phyloP scores from a whole-genome alignment of 2,113 vertebrate genomes.

The Equus przewalskii region DNA sequence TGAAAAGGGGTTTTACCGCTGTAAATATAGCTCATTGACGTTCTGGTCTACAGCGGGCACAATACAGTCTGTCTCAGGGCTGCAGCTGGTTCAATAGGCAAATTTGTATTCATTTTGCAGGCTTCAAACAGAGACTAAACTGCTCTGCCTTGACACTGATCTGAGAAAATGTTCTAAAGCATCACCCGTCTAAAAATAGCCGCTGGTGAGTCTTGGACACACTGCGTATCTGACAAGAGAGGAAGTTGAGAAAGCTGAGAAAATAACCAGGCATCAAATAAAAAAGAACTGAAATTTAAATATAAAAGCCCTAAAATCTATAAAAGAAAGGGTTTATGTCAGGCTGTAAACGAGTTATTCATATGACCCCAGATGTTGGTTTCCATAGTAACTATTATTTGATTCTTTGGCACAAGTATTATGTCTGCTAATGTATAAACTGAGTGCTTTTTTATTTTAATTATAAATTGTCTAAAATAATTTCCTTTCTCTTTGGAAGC shows the following conservation, averaged over 20 bases:
- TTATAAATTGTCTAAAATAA: neutral
- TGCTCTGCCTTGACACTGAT: slow-evolving; percentile 5
- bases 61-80: neutral
- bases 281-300: neutral
- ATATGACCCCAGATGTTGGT: neutral
- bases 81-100: neutral
- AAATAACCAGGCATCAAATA: fast-evolving
- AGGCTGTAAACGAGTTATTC: neutral
- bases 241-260: neutral
- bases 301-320: neutral
- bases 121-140: neutral
- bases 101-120: neutral
- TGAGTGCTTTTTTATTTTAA: neutral
- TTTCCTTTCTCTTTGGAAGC: neutral
- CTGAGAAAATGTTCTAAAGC: slow-evolving; percentile 15
- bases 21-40: neutral
- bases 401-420: neutral
- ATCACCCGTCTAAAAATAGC: slow-evolving; percentile 68
- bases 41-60: neutral
- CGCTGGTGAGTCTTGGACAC: neutral
- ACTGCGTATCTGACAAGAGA: neutral
- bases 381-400: slow-evolving; percentile 35
- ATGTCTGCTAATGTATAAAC: neutral
- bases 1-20: neutral
- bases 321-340: neutral